Base-by-base conservation (phyloP, 2,113 vertebrate genomes). In the Diglossa brunneiventris region DNA sequence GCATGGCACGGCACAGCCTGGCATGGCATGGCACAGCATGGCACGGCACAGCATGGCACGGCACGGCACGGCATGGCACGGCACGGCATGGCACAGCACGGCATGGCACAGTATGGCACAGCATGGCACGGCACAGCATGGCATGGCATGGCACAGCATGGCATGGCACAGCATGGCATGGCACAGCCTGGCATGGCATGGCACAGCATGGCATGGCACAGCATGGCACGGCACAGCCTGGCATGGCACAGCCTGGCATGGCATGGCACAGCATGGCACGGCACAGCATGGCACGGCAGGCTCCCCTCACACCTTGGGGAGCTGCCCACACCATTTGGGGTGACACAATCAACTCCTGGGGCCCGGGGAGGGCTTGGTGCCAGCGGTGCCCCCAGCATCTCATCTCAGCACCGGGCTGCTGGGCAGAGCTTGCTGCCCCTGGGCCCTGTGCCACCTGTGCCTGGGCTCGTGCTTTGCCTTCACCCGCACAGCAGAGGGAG, bases 341-440 rank as follows among this genome's bases (percentile, higher is more conserved):
- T 6, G 59, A 37, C 3, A 16, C 0, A 0, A 31, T 19, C 2
- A 1, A 3, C 22, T 53, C 11, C 61, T 24, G 6, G 33, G 21
- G 28, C 20, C 41, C 5, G 5, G 33, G 18, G 9, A 74, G 28
- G 39, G 15, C 52, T 41, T 13, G 4, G 26, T 35, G 39, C 73
- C 7, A 1, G 0, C 5, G 2, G 56, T 23, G 15, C 49, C 76
- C 42, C 49, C 23, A 13, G 61, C n/a, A 19, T 6, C 61, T 27
- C 10, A 4, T 4, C 33, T 30, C 7, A 5, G 83, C 55, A 28
- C 50, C 56, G 3, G 2, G 47, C 23, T 24, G 6, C 27, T 0
- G 4, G n/a, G 26, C 63, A 56, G 28, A 20, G 31, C 68, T 33
- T 0, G 6, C 33, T 46, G 22, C 28, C 9, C 1, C 18, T 13